Conservation (phyloP, 1,140 invertebrate species). For the Leptonema lineaticorne region DNA sequence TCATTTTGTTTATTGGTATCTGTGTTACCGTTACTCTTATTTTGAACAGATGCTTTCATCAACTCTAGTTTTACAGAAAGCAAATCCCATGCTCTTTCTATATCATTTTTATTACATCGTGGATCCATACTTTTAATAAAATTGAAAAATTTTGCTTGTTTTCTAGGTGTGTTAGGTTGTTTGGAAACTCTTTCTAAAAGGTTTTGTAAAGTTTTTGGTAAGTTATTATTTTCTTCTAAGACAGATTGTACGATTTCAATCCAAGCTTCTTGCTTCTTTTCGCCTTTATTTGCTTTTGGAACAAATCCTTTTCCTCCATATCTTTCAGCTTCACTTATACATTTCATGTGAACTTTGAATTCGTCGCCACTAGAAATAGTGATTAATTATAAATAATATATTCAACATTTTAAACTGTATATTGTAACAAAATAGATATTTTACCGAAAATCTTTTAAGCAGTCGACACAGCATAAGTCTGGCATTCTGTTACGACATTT, state of each 20-base stretch:
- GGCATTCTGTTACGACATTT: constrained; percentile 60
- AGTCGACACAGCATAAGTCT: constrained; percentile 84
- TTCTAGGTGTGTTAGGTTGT: constrained; percentile 88
- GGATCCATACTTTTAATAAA: constrained; percentile 67
- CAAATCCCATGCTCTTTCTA: constrained; percentile 68
- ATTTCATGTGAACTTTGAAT: constrained; percentile 84
- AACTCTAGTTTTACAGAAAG: constrained; percentile 67
- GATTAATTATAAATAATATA: constrained; percentile 40
- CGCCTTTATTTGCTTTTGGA: constrained; percentile 76
- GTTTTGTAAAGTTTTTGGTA: constrained; percentile 59
- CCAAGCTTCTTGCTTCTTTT: constrained; percentile 88
- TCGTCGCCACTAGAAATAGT: constrained; percentile 69
- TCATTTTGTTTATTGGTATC: constrained; percentile 43
- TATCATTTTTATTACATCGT: constrained; percentile 57
- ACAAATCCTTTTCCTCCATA: constrained; percentile 84
- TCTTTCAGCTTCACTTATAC: constrained; percentile 86
- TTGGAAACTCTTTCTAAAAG: constrained; percentile 72
- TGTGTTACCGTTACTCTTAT: constrained; percentile 32
- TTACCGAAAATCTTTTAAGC: constrained; percentile 84
- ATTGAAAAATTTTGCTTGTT: constrained; percentile 85
- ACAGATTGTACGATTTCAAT: constrained; percentile 77
- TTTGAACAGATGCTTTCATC: constrained; percentile 47
- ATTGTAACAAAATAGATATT: constrained; percentile 17
- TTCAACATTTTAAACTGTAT: constrained; percentile 17
- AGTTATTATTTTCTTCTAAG: constrained; percentile 61